Base-by-base conservation (phyloP, 2,113 vertebrate genomes). In the Prochilodus magdalenae region DNA sequence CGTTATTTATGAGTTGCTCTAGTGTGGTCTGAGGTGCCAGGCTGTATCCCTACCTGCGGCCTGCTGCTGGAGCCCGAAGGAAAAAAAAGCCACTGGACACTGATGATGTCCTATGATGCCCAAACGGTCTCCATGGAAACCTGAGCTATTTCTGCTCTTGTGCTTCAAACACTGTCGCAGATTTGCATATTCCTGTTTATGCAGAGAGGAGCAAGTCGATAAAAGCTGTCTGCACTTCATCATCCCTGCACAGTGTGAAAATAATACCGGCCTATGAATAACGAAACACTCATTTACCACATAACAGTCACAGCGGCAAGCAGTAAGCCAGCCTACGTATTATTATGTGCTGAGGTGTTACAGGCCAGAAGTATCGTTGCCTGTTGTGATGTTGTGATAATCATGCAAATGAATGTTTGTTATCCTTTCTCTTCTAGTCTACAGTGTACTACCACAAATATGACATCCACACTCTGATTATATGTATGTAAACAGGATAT, bases 81-180 rank as follows among this genome's bases (percentile, higher is more conserved):
- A 77, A 24, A 77, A 55, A 57, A 30, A 77, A n/a, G 27, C 60
- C 70, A 15, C 65, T 77, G 51, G 67, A 76, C 83, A 84, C 70
- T 70, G 57, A 26, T n/a, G 75, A 73, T 44, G 78, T 69, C 79
- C 83, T 76, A 75, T 67, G 79, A 84, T 84, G 75, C 67, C 57
- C 72, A 77, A 69, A 73, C 76, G 65, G 85, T 86, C 84, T 65
- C 85, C 85, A 86, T 86, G 71, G 82, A 86, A 86, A 86, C 85
- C 67, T 81, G 60, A 78, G 85, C 82, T 86, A 84, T 84, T 86
- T 86, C 76, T 84, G 85, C 75, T 67, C 79, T 55, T 24, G 60
- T 65, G 82, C 70, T 59, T 71, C 79, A 63, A 84, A 82, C 76
- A 66, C 49, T 73, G 63, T 81, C 33, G 75, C 40, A 75, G 79